A percentile compares a stretch with the other conserved stretches of the same genome.
phyloP scores from a whole-genome alignment of 2,888 invertebrate genomes.

The Drosophila picticornis region DNA sequence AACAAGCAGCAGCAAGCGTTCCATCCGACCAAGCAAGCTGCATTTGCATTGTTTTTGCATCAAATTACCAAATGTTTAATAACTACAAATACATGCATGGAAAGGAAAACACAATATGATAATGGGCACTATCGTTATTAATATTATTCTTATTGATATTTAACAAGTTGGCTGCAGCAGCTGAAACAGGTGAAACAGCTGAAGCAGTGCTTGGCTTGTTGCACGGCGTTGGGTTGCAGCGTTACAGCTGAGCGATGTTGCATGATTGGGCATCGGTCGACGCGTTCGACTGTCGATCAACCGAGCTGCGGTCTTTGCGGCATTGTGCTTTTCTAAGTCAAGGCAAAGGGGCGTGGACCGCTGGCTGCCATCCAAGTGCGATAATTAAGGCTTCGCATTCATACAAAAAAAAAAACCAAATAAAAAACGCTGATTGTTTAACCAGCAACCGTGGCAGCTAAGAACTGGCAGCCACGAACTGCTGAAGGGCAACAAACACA shows the following conservation, averaged over 20 bases:
- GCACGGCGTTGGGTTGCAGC: neutral
- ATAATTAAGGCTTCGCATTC: slow-evolving; percentile 40
- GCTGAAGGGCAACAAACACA: slow-evolving; percentile 25
- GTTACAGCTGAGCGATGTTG: slow-evolving; percentile 58
- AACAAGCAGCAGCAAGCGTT: slow-evolving; percentile 33
- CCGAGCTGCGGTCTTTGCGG: slow-evolving; percentile 59
- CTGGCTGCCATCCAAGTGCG: slow-evolving; percentile 43
- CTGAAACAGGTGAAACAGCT: neutral
- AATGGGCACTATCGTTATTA: slow-evolving; percentile 38
- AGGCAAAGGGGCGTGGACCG: slow-evolving; percentile 48
- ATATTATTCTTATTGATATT: slow-evolving; percentile 35
- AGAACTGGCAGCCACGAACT: slow-evolving; percentile 16
- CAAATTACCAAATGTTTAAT: slow-evolving; percentile 61
- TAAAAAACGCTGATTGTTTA: slow-evolving; percentile 32
- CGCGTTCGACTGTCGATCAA: slow-evolving; percentile 30
- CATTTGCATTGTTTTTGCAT: slow-evolving; percentile 49
- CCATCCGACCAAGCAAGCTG: slow-evolving; percentile 49
- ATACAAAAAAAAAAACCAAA: slow-evolving; percentile 4
- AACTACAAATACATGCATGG: slow-evolving; percentile 16
- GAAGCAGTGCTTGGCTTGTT: neutral
- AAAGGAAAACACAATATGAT: slow-evolving; percentile 10
- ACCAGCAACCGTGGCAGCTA: slow-evolving; percentile 9
- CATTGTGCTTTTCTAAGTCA: slow-evolving; percentile 68
- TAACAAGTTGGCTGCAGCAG: slow-evolving; percentile 23
- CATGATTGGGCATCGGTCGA: slow-evolving; percentile 38